Percentiles rank a stretch among this genome's conserved stretches.
phyloP scores from a whole-genome alignment of 2,888 invertebrate species.

The Nectonema munidae region DNA sequence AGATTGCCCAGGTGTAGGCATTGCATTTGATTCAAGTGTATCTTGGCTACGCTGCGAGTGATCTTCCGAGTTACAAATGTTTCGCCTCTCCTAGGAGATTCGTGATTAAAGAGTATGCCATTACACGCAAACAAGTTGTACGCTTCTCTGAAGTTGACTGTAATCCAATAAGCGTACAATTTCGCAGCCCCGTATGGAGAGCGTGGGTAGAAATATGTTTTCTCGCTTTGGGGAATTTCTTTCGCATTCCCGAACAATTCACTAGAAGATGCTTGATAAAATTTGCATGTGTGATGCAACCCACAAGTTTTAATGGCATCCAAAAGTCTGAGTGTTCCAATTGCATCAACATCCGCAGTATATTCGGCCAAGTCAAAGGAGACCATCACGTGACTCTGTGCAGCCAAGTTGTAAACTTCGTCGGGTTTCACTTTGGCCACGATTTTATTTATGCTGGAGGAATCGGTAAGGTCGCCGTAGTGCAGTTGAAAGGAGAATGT shows the following conservation, averaged over 20 bases:
- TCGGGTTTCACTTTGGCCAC: slow-evolving; percentile 43
- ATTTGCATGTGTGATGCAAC: slow-evolving; percentile 30
- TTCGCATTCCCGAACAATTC: slow-evolving; percentile 69
- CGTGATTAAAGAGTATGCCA: slow-evolving; percentile 78
- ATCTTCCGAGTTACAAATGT: slow-evolving; percentile 95
- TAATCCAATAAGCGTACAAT: slow-evolving; percentile 77
- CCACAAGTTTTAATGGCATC: slow-evolving; percentile 67
- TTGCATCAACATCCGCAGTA: slow-evolving; percentile 79
- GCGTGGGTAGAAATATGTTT: slow-evolving; percentile 71
- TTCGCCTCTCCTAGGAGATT: slow-evolving; percentile 70
- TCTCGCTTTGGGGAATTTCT: slow-evolving; percentile 65
- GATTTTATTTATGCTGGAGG: slow-evolving; percentile 59
- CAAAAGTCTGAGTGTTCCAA: slow-evolving; percentile 57
- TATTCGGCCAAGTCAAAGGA: slow-evolving; percentile 95
- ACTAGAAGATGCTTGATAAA: slow-evolving; percentile 82
- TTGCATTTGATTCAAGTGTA: slow-evolving; percentile 49
- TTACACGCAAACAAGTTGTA: slow-evolving; percentile 79
- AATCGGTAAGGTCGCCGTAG: slow-evolving; percentile 94
- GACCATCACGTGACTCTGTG: slow-evolving; percentile 88
- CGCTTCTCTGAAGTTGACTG: slow-evolving; percentile 69
- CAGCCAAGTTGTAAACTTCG: slow-evolving; percentile 88
- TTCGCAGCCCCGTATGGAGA: slow-evolving; percentile 88
- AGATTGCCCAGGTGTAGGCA: slow-evolving; percentile 61
- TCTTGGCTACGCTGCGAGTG: slow-evolving; percentile 82
- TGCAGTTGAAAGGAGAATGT: slow-evolving; percentile 45